Base-by-base conservation (phyloP, 2,113 vertebrate genomes). In the Polypterus bichir region DNA sequence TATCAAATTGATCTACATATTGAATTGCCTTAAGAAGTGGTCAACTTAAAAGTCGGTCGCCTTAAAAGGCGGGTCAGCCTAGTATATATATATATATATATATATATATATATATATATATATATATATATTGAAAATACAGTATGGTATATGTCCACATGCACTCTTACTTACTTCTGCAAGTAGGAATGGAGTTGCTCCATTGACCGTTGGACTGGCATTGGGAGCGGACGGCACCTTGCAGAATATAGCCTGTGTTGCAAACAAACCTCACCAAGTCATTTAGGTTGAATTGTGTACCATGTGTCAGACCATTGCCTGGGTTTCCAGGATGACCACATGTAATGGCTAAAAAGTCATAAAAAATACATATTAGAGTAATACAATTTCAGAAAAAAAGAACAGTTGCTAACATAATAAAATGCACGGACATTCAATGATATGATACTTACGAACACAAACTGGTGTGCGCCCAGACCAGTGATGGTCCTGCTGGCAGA, bases 251-350 rank as follows among this genome's bases (percentile, higher is more conserved):
- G 7, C 96, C 96, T 0, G 85, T 79, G 70, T 85, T 94, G 83
- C 96, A 99, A 27, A 80, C 75, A 65, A 97, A 99, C 68, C 88
- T 92, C 71, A 96, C 92, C 63, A 83, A 66, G 0, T 98, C 91
- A 0, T 97, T 97, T 59, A 99, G 83, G 65, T 97, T 99, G 78
- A 97, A 99, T 75, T 97, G 94, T 52, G 59, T 86, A 61, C 94
- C 96, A 52, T 94, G 94, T 49, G 96, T 98, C 65, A 92, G 9
- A 27, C 96, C 96, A 0, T 92, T 91, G 61, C 78, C 73, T 1
- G 96, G 93, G 66, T 95, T 99, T 52, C 96, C 96, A 0, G 95
- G 96, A 67, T 97, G 96, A 57, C 94, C 96, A 1, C 96, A 99
- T 46, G 94, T 98, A 69, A 97, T 97, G 4, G 96, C 96, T 99